Evolutionary conservation across 2,888 invertebrate species (phyloP).

Genomic region (Cylloceria caligata): DNA sequence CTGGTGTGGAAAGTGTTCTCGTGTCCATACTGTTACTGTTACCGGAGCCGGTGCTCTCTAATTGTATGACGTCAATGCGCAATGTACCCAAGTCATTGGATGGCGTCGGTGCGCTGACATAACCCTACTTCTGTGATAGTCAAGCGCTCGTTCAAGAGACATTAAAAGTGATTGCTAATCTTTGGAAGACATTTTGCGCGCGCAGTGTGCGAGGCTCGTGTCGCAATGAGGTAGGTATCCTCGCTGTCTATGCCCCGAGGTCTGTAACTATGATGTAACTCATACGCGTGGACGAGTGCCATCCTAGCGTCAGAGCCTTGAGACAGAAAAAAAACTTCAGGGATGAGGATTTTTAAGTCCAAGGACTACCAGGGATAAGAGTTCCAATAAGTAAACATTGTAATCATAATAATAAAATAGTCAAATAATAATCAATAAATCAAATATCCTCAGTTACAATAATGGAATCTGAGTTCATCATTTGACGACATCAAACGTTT

Average conservation of each 20-base stretch:
- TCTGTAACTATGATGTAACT: background rate
- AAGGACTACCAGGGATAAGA: too few relatives aligned
- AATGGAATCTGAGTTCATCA: background rate
- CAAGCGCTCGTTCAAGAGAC: conserved; percentile 11
- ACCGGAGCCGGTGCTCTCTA: conserved; percentile 26
- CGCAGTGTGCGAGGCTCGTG: background rate
- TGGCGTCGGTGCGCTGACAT: conserved; percentile 27
- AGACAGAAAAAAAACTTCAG: background rate
- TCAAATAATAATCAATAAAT: too few relatives aligned
- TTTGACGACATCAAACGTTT: background rate
- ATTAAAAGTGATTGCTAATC: conserved; percentile 15
- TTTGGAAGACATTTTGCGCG: conserved; percentile 9
- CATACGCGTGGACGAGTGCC: background rate
- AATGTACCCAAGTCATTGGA: conserved; percentile 36
- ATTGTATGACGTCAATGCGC: conserved; percentile 58
- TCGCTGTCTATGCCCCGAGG: background rate
- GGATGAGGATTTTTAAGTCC: background rate
- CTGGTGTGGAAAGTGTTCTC: conserved; percentile 26
- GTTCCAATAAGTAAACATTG: too few relatives aligned
- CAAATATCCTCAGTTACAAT: background rate
- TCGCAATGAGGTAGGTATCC: background rate
- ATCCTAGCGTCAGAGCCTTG: background rate
- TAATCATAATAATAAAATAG: too few relatives aligned
- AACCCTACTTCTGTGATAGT: conserved; percentile 10
- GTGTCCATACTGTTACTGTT: conserved; percentile 21